Conservation (phyloP, 2,888 invertebrate genomes). For the Protophormia terraenovae region DNA sequence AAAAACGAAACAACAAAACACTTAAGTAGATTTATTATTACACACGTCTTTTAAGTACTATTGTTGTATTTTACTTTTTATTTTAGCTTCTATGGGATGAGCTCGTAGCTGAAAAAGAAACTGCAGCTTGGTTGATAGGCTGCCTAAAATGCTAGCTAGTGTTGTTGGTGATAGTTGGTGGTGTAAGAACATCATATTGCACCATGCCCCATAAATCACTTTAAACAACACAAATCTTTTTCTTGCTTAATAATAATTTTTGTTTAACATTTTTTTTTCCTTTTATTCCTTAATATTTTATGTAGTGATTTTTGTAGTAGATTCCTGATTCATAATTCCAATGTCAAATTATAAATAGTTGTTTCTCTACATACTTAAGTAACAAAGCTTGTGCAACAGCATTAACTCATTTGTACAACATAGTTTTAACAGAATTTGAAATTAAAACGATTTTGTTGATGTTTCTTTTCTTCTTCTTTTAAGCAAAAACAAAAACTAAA, state of each 20-base stretch:
- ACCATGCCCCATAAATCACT: conserved; percentile 66
- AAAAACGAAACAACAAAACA: conserved; percentile 48
- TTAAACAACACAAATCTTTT: conserved; percentile 60
- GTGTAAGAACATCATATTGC: conserved; percentile 60
- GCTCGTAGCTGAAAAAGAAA: background rate
- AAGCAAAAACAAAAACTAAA: background rate
- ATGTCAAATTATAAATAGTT: conserved; percentile 65
- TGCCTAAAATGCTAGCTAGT: background rate
- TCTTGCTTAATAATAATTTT: conserved; percentile 20
- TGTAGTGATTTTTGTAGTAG: background rate
- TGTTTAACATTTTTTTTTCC: background rate
- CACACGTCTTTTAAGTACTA: conserved; percentile 50
- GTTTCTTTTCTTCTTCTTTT: background rate
- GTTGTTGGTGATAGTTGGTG: background rate
- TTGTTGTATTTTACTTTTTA: conserved; percentile 22
- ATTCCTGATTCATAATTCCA: conserved; percentile 59
- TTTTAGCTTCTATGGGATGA: background rate
- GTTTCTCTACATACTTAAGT: too few relatives aligned
- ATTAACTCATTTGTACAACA: conserved; percentile 59
- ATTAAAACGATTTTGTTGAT: conserved; percentile 33
- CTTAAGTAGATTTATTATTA: conserved; percentile 71
- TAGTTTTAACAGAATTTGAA: conserved; percentile 53
- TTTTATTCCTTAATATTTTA: conserved; percentile 11
- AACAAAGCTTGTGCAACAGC: conserved; percentile 1
- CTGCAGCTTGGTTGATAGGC: background rate